These are phyloP conservation scores for Ophion slaviceki DNA, from an alignment of 2,888 invertebrate species.

Conservation along the genomic window DNA sequence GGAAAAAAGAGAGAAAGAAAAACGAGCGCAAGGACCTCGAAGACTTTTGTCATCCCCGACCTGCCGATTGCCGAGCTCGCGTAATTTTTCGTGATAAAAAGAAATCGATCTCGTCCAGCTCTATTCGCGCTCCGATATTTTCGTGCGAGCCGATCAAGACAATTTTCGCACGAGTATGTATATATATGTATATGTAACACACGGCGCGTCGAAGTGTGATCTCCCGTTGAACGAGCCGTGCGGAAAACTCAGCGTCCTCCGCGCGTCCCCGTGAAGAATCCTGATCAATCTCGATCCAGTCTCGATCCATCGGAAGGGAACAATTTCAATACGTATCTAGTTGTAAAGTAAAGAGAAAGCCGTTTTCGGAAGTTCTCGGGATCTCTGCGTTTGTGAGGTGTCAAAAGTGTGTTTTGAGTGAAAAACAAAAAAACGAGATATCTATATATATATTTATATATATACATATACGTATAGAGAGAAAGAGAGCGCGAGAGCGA, in stretches of 20 bases:
- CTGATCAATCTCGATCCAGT: slow-evolving; percentile 36
- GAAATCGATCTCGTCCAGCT: background rate
- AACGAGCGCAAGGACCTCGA: slow-evolving; percentile 1
- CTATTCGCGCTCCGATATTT: slow-evolving; percentile 8
- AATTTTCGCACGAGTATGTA: slow-evolving; percentile 1
- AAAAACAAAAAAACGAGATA: slow-evolving; percentile 65
- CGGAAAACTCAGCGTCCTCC: slow-evolving; percentile 49
- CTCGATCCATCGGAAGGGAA: slow-evolving; percentile 38
- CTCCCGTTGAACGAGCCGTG: slow-evolving; percentile 39
- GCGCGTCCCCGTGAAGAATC: slow-evolving; percentile 50
- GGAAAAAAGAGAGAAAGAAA: background rate
- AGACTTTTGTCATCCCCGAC: slow-evolving; percentile 5
- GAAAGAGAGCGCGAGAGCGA: background rate
- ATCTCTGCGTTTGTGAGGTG: slow-evolving; percentile 74
- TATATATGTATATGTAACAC: background rate
- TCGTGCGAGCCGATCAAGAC: slow-evolving; percentile 7
- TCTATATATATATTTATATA: slow-evolving; percentile 48
- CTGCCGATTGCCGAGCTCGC: background rate
- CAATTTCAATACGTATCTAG: slow-evolving; percentile 30
- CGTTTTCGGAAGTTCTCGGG: slow-evolving; percentile 24
- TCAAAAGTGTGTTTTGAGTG: slow-evolving; percentile 78
- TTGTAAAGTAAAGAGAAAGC: slow-evolving; percentile 15
- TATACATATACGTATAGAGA: slow-evolving; percentile 45
- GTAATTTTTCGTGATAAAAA: slow-evolving; percentile 3
- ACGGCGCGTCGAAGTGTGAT: slow-evolving; percentile 10